phyloP scores from a whole-genome alignment of 53 echinoderm and acorn worm species.

The Echinarachnius parma region DNA sequence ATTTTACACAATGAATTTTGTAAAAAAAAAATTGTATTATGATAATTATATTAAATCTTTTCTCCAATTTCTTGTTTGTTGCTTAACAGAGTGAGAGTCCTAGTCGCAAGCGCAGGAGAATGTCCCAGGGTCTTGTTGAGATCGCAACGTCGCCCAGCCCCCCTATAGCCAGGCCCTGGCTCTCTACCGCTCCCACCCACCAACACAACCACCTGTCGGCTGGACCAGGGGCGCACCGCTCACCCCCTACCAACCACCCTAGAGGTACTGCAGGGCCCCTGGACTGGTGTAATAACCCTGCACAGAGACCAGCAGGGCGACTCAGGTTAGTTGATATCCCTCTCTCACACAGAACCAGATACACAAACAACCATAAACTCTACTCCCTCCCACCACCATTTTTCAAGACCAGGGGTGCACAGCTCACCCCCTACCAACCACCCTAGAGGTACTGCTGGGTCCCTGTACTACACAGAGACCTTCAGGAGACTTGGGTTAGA shows the following conservation, averaged over 20 bases:
- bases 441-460: conserved; percentile 15
- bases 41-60: background rate
- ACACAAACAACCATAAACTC: no score
- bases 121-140: conserved; percentile 96
- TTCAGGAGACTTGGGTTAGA: no score
- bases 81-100: conserved; percentile 95
- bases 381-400: conserved; percentile 24
- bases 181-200: conserved; percentile 46
- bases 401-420: conserved; percentile 28
- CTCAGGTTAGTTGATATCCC: conserved; percentile 77
- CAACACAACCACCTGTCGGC: conserved; percentile 28
- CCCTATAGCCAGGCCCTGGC: conserved; percentile 95
- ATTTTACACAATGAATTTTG: no score
- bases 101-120: conserved; percentile 97
- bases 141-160: conserved; percentile 81
- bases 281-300: conserved; percentile 75
- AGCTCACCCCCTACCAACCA: conserved; percentile 45
- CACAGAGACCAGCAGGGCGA: conserved; percentile 62
- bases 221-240: conserved; percentile 38
- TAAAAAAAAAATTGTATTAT: no score
- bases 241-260: conserved; percentile 40
- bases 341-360: no score
- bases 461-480: no score
- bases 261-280: conserved; percentile 37
- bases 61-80: background rate